phyloP scores from a whole-genome alignment of 2,113 vertebrate species.

The Motacilla alba region DNA sequence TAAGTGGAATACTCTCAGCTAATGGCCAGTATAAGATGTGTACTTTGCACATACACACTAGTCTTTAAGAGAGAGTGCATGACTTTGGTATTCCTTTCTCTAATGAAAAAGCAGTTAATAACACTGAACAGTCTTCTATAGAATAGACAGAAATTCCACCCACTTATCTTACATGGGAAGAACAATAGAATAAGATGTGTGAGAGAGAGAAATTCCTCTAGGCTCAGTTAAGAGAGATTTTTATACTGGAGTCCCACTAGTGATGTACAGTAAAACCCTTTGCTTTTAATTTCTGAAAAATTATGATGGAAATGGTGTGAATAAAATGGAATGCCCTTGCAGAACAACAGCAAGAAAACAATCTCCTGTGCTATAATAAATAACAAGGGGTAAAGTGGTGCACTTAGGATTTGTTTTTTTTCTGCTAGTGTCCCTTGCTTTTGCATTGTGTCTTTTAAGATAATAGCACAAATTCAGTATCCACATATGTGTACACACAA shows the following conservation, averaged over 20 bases:
- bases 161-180: not conserved
- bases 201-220: slow-evolving; percentile 27
- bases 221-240: slow-evolving; percentile 29
- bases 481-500: accelerated
- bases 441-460: not conserved
- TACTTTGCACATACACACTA: not conserved
- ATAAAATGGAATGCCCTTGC: slow-evolving; percentile 42
- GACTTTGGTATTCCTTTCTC: slow-evolving; percentile 1
- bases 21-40: slow-evolving; percentile 39
- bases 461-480: not conserved
- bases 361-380: not conserved
- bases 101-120: slow-evolving; percentile 24
- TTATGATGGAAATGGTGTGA: slow-evolving; percentile 42
- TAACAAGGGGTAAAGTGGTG: not conserved
- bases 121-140: not conserved
- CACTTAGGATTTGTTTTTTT: not conserved
- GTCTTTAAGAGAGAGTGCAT: not conserved
- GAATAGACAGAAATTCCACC: not conserved
- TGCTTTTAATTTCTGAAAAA: slow-evolving; percentile 59
- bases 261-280: slow-evolving; percentile 31
- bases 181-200: slow-evolving; percentile 1
- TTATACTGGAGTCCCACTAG: slow-evolving; percentile 24
- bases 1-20: slow-evolving; percentile 49
- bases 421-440: not conserved
- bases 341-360: not conserved